A percentile compares a stretch with the other conserved stretches of the same genome.
These are phyloP conservation scores for Gastrophryne carolinensis DNA, from an alignment of 2,797 vertebrate species.

Conservation along the genomic window DNA sequence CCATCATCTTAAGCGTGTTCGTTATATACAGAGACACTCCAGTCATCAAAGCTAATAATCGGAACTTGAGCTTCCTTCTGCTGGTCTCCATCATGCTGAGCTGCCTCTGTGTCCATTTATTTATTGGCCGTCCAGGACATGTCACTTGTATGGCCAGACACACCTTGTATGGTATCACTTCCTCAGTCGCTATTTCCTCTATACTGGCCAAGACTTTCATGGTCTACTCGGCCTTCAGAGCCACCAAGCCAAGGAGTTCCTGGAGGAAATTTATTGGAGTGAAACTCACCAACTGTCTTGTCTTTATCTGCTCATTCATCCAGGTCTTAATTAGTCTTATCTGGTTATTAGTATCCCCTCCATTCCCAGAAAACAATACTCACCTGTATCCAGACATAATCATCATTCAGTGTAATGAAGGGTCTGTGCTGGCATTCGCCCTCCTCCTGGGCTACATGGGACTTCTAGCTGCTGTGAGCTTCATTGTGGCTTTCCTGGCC, in stretches of 20 bases:
- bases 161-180: background rate
- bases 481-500: background rate
- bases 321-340: background rate
- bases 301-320: background rate
- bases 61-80: no score
- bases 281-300: background rate
- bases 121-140: background rate
- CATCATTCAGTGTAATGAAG: background rate
- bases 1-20: background rate
- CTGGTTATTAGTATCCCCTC: background rate
- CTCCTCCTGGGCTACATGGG: background rate
- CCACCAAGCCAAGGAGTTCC: background rate
- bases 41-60: no score
- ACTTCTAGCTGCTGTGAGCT: background rate
- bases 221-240: background rate
- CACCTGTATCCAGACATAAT: background rate
- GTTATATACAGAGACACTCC: background rate
- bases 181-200: background rate
- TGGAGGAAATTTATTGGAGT: background rate
- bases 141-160: constrained; percentile 12
- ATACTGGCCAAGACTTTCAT: background rate
- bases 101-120: constrained; percentile 5
- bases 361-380: background rate
- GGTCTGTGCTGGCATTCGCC: background rate
- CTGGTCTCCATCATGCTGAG: no score